These are phyloP conservation scores for Temnothorax curvispinosus DNA, from an alignment of 1,140 invertebrate species.

Conservation along the genomic window DNA sequence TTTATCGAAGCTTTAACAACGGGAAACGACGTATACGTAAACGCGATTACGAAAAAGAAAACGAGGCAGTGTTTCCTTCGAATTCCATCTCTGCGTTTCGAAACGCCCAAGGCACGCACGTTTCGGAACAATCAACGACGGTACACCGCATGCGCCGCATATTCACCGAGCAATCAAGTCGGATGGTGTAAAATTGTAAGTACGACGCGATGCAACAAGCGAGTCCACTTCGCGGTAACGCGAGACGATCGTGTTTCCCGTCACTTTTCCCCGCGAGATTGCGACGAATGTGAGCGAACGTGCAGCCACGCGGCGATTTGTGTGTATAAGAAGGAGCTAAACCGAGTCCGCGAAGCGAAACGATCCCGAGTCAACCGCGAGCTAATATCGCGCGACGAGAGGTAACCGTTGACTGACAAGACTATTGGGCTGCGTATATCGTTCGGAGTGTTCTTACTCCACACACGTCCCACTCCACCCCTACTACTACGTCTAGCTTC, in stretches of 20 bases:
- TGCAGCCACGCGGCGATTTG: not conserved
- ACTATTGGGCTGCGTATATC: not conserved
- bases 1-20: not conserved
- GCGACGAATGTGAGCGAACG: not conserved
- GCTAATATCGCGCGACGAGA: not conserved
- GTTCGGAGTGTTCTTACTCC: not conserved
- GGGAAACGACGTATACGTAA: not conserved
- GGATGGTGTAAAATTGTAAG: not conserved
- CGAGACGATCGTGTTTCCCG: not conserved
- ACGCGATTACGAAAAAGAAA: not conserved
- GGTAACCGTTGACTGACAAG: not conserved
- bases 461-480: not conserved
- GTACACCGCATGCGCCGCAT: too few species aligned
- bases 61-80: not conserved
- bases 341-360: not conserved
- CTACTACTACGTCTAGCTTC: not conserved
- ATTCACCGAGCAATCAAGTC: not conserved
- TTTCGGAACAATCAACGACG: not conserved
- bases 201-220: not conserved
- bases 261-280: not conserved
- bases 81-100: not conserved
- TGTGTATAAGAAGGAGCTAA: not conserved
- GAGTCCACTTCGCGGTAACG: not conserved
- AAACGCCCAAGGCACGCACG: not conserved
- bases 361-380: not conserved